These are phyloP conservation scores for Erpobdella octoculata DNA, from an alignment of 2,888 invertebrate genomes.

Conservation along the genomic window DNA sequence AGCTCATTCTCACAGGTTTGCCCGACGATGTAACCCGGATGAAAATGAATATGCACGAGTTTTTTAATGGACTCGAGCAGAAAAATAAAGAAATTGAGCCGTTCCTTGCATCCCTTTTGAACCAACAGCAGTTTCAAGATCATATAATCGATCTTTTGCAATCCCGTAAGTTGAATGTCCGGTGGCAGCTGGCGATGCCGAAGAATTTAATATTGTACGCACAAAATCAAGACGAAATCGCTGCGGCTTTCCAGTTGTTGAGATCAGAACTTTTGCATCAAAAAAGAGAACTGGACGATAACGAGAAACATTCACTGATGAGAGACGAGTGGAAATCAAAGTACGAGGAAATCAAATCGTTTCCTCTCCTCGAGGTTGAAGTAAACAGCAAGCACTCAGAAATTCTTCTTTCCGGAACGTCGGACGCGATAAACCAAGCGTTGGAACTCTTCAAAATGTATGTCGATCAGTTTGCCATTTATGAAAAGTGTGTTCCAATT, in stretches of 20 bases:
- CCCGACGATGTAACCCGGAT: no score
- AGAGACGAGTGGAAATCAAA: background rate
- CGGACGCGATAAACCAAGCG: background rate
- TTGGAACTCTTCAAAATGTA: background rate
- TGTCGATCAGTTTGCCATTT: constrained; percentile 5
- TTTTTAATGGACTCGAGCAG: no score
- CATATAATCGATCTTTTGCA: no score
- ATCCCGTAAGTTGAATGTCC: no score
- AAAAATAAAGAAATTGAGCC: no score
- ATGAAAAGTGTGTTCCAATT: background rate
- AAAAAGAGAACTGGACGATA: background rate
- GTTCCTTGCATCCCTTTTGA: no score
- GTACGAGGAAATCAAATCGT: background rate
- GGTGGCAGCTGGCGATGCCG: no score
- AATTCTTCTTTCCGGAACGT: background rate
- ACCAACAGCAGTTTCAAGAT: no score
- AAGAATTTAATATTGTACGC: background rate
- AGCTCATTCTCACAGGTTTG: no score
- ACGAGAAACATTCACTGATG: background rate
- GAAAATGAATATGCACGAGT: no score
- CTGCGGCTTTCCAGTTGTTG: background rate
- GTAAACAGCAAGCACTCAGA: background rate
- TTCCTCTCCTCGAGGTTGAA: background rate
- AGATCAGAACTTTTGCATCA: background rate
- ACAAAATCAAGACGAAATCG: background rate